Evolutionary conservation across 2,113 vertebrate genomes (phyloP), one percentile per base, ranked within the genome.

Genomic region (Elachura formosa): DNA sequence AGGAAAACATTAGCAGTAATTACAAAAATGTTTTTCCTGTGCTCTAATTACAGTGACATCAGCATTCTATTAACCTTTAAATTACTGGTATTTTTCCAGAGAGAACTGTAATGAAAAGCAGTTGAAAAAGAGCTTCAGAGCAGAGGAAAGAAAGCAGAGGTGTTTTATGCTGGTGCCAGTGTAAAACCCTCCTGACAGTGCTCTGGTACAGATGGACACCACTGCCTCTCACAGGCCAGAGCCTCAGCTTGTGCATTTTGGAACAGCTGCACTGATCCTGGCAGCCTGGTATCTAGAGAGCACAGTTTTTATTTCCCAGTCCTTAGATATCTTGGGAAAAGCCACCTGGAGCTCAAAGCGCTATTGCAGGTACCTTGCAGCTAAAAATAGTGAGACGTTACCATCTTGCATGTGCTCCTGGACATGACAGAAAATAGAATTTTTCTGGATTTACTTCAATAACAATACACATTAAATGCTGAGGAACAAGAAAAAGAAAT

Each of bases 1-100:
- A 68, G 95, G 97, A 98, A 97, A 96, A 87, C 96, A 94, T 91
- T 96, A 89, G 67, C 91, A 96, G 95, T 97, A 97, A 98, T 97
- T 98, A 97, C 29, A 96, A 74, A 94, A 97, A 97, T 96, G 96
- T 56, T 72, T 97, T 97, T 97, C 88, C 84, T 93, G 85, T 96
- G 73, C 88, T 96, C 81, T 96, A 98, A 97, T 98, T 97, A 96
- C 94, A 94, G 84, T 94, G 95, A 96, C 96, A 96, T 97, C 96
- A 97, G 93, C 26, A 64, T 93, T 96, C 95, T 95, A 97, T 97
- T 97, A 98, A 98, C 97, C 97, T 98, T 97, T 98, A 94, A 96
- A 89, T 96, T 95, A 96, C 96, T 96, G 94, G 89, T 93, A 91
- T 98, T 97, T 97, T 96, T 97, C 94, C 87, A 95, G 67, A 84